Evolutionary conservation across 1,140 invertebrate species (phyloP).

Genomic region (Bombus affinis): DNA sequence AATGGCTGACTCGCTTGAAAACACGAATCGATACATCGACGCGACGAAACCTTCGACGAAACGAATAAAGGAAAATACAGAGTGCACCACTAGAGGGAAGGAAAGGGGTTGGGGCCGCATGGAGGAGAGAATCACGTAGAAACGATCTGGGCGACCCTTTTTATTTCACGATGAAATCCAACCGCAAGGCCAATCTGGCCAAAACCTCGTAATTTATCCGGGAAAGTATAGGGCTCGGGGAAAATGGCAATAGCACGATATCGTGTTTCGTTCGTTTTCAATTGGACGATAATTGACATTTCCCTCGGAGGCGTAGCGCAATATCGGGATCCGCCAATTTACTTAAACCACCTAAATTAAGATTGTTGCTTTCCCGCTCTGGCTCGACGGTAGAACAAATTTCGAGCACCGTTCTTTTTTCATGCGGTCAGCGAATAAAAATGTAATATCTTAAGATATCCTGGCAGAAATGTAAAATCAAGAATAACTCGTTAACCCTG

Average conservation of each 20-base stretch:
- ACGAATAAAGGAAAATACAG: conserved; percentile 50
- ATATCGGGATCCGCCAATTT: conserved; percentile 36
- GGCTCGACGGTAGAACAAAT: neutral
- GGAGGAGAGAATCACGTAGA: conserved; percentile 10
- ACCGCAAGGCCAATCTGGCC: conserved; percentile 46
- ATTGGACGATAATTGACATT: conserved; percentile 50
- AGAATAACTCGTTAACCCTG: conserved; percentile 11
- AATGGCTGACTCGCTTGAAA: conserved; percentile 24
- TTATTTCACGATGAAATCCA: conserved; percentile 56
- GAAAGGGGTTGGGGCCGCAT: neutral
- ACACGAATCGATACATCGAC: conserved; percentile 44
- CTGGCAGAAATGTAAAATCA: neutral
- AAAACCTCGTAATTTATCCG: conserved; percentile 50
- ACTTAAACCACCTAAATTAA: conserved; percentile 13
- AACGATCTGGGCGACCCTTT: conserved; percentile 45
- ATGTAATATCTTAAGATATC: neutral
- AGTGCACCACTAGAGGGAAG: neutral
- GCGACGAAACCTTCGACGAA: conserved; percentile 12
- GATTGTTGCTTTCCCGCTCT: neutral
- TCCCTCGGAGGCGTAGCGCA: neutral
- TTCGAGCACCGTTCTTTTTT: no score
- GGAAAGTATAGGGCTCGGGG: conserved; percentile 39
- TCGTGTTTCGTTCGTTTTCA: conserved; percentile 46
- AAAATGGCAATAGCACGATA: conserved; percentile 38
- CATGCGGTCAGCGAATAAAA: neutral